Evolutionary conservation across 2,888 invertebrate genomes (phyloP).

Genomic region (Dynastes tityus): DNA sequence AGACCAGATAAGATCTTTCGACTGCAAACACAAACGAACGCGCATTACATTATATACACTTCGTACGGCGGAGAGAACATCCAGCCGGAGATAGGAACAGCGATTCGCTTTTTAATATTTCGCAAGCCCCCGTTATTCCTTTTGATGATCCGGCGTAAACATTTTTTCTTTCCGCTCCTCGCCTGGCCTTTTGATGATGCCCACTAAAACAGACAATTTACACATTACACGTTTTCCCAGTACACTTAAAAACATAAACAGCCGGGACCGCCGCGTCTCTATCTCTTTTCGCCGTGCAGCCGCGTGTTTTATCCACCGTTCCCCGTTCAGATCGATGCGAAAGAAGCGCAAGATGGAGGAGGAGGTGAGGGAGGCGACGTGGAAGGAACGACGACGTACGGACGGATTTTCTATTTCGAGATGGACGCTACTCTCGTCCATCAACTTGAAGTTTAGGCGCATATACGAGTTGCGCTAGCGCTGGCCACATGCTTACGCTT

Average conservation of each 20-base stretch:
- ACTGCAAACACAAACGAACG: not conserved
- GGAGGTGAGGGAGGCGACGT: no score
- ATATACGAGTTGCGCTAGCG: not conserved
- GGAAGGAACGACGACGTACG: no score
- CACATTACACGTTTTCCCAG: constrained; percentile 37
- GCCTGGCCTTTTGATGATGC: constrained; percentile 35
- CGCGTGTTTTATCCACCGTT: not conserved
- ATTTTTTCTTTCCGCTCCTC: constrained; percentile 25
- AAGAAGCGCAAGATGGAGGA: not conserved
- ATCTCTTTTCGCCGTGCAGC: no score
- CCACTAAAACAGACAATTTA: constrained; percentile 34
- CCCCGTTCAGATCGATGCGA: not conserved
- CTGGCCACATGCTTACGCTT: not conserved
- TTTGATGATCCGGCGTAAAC: constrained; percentile 40
- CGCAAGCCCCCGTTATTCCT: constrained; percentile 40
- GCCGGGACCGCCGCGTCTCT: not conserved
- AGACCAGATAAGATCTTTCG: constrained; percentile 1
- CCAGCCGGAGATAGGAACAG: not conserved
- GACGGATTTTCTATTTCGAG: constrained; percentile 3
- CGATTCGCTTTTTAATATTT: constrained; percentile 32
- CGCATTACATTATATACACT: no score
- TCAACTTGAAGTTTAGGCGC: not conserved
- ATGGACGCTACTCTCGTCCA: not conserved
- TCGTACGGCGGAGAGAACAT: not conserved
- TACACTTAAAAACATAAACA: constrained; percentile 40